Evolutionary conservation across 2,888 invertebrate species (phyloP).

Genomic region (Orthonychiurus folsomi): DNA sequence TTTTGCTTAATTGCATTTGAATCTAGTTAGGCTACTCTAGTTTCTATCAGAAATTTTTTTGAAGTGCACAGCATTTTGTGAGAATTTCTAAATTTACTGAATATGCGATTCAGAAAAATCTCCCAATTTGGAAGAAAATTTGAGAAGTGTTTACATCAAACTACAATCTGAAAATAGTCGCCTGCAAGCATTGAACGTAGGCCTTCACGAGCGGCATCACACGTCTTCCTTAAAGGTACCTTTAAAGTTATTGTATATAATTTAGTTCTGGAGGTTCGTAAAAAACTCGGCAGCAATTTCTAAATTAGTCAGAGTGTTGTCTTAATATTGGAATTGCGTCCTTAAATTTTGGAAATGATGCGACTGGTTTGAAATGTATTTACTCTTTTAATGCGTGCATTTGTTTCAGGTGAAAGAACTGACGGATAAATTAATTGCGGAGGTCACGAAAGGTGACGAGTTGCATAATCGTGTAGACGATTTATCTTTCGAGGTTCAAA

Average conservation of each 20-base stretch:
- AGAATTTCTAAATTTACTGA: no score
- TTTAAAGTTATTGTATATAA: neutral
- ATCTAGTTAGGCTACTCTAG: no score
- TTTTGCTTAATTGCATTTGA: no score
- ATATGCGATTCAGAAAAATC: no score
- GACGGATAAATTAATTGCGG: constrained; percentile 76
- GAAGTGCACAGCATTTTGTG: no score
- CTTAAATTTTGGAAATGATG: constrained; percentile 8
- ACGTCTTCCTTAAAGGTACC: constrained; percentile 73
- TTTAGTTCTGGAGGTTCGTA: no score
- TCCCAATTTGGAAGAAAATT: constrained; percentile 69
- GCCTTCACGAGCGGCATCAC: constrained; percentile 86
- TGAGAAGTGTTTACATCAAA: constrained; percentile 75
- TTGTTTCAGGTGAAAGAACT: constrained; percentile 62
- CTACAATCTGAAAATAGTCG: constrained; percentile 83
- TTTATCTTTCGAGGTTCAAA: constrained; percentile 80
- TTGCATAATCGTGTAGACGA: constrained; percentile 93
- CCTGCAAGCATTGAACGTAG: constrained; percentile 81
- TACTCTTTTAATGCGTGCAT: constrained; percentile 16
- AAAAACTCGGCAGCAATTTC: no score
- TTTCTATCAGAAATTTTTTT: no score
- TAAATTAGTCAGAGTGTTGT: neutral
- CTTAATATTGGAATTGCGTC: neutral
- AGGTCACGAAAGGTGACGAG: constrained; percentile 91
- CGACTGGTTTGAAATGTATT: neutral